Conservation (phyloP, 1,140 invertebrate species). For the Liolophura sinensis region DNA sequence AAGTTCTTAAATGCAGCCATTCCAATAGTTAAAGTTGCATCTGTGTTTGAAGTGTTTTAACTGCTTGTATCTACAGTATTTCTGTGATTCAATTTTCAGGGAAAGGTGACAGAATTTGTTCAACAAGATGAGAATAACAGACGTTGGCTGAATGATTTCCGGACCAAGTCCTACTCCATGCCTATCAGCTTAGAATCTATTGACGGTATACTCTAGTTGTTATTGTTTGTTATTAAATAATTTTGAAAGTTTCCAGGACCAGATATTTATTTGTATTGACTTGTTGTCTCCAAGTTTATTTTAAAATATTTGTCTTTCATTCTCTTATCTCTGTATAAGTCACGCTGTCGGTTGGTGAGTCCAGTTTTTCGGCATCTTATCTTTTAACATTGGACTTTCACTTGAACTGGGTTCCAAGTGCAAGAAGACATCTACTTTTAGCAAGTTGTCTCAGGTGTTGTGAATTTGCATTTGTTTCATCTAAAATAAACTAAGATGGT, state of each 20-base stretch:
- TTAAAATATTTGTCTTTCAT: neutral
- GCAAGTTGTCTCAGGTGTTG: too few relatives aligned
- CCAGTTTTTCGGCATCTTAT: neutral
- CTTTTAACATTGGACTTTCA: too few relatives aligned
- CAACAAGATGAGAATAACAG: slow-evolving; percentile 57
- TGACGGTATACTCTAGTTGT: slow-evolving; percentile 47
- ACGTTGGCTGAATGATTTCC: slow-evolving; percentile 59
- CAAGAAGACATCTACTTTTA: too few relatives aligned
- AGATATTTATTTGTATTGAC: neutral
- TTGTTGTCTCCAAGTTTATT: neutral
- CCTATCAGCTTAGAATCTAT: slow-evolving; percentile 55
- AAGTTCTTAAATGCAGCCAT: too few relatives aligned
- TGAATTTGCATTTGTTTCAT: too few relatives aligned
- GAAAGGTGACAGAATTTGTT: slow-evolving; percentile 53
- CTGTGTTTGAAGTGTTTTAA: neutral
- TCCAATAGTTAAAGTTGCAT: neutral
- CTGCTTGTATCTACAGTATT: neutral
- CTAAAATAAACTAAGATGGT: too few relatives aligned
- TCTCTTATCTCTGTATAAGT: slow-evolving; percentile 1
- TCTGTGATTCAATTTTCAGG: slow-evolving; percentile 32
- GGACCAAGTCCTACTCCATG: slow-evolving; percentile 51
- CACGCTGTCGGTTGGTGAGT: neutral
- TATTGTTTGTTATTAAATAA: too few relatives aligned
- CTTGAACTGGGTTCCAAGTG: too few relatives aligned
- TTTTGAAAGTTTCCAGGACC: too few relatives aligned